These are phyloP conservation scores for Lagopus muta DNA, from an alignment of 2,113 vertebrate genomes.

Conservation along the genomic window DNA sequence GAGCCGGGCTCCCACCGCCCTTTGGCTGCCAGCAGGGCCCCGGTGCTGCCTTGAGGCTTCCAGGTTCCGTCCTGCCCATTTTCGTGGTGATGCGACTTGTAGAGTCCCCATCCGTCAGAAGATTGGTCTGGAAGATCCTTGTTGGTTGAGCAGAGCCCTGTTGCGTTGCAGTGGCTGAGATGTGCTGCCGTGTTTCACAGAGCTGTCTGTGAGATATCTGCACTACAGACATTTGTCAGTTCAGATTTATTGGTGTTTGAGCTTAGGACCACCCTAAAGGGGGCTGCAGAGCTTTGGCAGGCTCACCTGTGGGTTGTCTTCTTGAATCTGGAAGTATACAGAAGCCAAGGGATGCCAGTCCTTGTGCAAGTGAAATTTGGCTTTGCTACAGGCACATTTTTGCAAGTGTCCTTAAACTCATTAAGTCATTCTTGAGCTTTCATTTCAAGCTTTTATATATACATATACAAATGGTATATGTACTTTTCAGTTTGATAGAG, in stretches of 20 bases:
- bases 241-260: background rate
- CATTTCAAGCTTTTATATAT: background rate
- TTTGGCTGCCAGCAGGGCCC: background rate
- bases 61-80: background rate
- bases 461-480: background rate
- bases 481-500: background rate
- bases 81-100: rapidly evolving
- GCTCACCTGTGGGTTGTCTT: rapidly evolving
- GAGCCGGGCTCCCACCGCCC: rapidly evolving
- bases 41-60: background rate
- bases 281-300: background rate
- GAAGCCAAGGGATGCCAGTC: rapidly evolving
- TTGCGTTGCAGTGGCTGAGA: background rate
- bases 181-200: rapidly evolving
- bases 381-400: background rate
- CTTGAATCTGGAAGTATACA: rapidly evolving
- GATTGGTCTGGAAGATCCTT: rapidly evolving
- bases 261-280: background rate
- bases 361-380: background rate
- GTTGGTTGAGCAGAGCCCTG: background rate
- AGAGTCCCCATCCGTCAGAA: background rate
- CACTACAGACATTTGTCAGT: rapidly evolving
- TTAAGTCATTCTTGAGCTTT: background rate
- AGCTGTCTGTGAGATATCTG: rapidly evolving
- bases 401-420: background rate